A percentile compares a stretch with the other conserved stretches of the same genome.
These are phyloP conservation scores for Drosophila cognata DNA, from an alignment of 2,888 invertebrate species.

Conservation along the genomic window DNA sequence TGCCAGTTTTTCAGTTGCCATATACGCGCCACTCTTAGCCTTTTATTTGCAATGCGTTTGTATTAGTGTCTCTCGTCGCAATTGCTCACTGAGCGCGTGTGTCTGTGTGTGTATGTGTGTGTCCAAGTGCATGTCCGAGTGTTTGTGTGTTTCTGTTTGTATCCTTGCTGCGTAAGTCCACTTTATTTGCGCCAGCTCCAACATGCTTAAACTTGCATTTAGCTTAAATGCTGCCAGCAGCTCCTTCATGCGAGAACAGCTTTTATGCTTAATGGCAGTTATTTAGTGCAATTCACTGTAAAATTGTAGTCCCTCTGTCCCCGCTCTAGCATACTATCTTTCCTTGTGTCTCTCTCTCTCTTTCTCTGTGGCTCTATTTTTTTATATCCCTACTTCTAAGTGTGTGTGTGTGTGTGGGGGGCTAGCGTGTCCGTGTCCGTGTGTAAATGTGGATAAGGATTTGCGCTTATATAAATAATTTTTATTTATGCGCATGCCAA, in stretches of 20 bases:
- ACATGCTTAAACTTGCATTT: slow-evolving; percentile 74
- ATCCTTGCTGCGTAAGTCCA: slow-evolving; percentile 64
- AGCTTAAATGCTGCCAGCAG: slow-evolving; percentile 73
- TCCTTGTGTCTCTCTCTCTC: background rate
- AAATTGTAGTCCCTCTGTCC: slow-evolving; percentile 64
- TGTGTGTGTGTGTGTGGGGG: slow-evolving; percentile 10
- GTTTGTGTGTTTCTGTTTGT: slow-evolving; percentile 23
- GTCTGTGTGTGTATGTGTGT: slow-evolving; percentile 13
- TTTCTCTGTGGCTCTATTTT: background rate
- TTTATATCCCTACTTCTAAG: slow-evolving; percentile 3
- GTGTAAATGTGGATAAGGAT: slow-evolving; percentile 52
- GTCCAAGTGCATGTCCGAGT: slow-evolving; percentile 21
- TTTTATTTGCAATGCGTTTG: slow-evolving; percentile 47
- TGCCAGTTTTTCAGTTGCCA: slow-evolving; percentile 46
- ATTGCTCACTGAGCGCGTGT: background rate
- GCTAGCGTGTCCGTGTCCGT: slow-evolving; percentile 9
- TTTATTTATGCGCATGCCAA: slow-evolving; percentile 62
- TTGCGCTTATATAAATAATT: slow-evolving; percentile 73
- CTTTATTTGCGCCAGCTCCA: slow-evolving; percentile 71
- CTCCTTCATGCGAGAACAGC: slow-evolving; percentile 78
- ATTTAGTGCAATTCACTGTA: slow-evolving; percentile 80
- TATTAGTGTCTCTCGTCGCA: slow-evolving; percentile 31
- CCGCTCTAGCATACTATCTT: background rate
- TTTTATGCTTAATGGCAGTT: slow-evolving; percentile 81
- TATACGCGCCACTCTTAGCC: slow-evolving; percentile 44